Percentiles rank a stretch among this genome's conserved stretches.
Evolutionary conservation across 2,113 vertebrate genomes (phyloP).

Genomic region (Gracilinanus agilis): DNA sequence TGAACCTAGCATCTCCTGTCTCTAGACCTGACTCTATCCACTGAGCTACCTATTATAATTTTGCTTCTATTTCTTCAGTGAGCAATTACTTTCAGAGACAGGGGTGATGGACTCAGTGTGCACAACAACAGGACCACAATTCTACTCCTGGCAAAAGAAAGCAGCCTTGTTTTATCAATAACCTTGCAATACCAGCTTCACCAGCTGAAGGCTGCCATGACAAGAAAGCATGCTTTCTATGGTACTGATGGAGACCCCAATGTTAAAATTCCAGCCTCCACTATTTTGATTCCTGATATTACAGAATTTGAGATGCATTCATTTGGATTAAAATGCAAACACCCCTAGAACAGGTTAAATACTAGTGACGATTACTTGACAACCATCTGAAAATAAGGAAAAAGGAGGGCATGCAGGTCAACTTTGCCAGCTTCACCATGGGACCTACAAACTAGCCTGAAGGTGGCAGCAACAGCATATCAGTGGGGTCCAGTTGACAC

Average conservation of each 20-base stretch:
- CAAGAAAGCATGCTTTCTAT: not conserved
- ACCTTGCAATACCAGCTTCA: not conserved
- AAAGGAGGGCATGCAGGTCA: not conserved
- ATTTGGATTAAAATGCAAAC: not conserved
- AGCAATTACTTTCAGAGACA: not conserved
- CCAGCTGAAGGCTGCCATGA: not conserved
- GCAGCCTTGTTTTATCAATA: not conserved
- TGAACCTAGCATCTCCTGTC: too few relatives aligned
- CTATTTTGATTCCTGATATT: not conserved
- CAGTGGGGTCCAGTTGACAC: constrained; percentile 2
- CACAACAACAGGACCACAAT: not conserved
- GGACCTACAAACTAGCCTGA: constrained; percentile 7
- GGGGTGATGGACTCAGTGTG: not conserved
- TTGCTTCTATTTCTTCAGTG: constrained; percentile 2
- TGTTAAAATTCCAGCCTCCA: not conserved
- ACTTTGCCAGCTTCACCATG: not conserved
- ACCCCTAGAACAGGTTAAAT: not conserved
- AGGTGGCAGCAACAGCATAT: constrained; percentile 12
- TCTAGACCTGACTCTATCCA: too few relatives aligned
- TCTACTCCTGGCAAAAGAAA: not conserved
- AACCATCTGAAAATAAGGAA: not conserved
- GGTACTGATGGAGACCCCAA: not conserved
- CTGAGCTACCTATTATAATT: not conserved
- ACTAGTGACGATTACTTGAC: not conserved
- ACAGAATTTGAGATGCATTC: not conserved